Percentiles rank a stretch among this genome's conserved stretches.
Conservation (phyloP, 2,113 vertebrate genomes). For the Sprattus sprattus region DNA sequence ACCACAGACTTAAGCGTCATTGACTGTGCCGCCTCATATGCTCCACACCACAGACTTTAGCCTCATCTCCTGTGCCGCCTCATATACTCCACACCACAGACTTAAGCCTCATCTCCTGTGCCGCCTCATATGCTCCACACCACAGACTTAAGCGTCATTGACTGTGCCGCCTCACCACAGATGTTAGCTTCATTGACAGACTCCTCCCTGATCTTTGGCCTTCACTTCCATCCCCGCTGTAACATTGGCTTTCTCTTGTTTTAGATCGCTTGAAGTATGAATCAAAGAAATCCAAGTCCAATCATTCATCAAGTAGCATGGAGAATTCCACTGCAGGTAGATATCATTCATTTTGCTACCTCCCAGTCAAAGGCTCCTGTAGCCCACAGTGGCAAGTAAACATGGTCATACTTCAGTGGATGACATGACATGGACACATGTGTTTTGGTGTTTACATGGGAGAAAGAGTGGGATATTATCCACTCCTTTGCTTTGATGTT, state of each 20-base stretch:
- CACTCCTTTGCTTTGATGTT: not conserved
- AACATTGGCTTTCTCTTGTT: constrained; percentile 71
- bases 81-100: no score
- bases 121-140: no score
- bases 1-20: no score
- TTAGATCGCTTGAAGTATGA: constrained; percentile 97
- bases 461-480: not conserved
- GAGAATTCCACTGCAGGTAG: constrained; percentile 71
- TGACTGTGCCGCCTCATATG: not conserved
- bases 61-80: not conserved
- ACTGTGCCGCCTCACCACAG: no score
- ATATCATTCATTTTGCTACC: constrained; percentile 50
- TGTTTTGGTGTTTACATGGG: constrained; percentile 10
- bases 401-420: not conserved
- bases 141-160: no score
- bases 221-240: constrained; percentile 36
- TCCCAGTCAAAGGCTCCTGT: not conserved
- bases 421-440: not conserved
- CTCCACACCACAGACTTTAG: not conserved
- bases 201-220: not conserved
- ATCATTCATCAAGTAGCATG: constrained; percentile 66
- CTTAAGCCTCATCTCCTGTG: no score
- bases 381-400: not conserved
- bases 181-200: no score
- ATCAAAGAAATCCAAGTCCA: constrained; percentile 89